These are phyloP conservation scores for Raja brachyura DNA, from an alignment of 2,113 vertebrate genomes.

Conservation along the genomic window DNA sequence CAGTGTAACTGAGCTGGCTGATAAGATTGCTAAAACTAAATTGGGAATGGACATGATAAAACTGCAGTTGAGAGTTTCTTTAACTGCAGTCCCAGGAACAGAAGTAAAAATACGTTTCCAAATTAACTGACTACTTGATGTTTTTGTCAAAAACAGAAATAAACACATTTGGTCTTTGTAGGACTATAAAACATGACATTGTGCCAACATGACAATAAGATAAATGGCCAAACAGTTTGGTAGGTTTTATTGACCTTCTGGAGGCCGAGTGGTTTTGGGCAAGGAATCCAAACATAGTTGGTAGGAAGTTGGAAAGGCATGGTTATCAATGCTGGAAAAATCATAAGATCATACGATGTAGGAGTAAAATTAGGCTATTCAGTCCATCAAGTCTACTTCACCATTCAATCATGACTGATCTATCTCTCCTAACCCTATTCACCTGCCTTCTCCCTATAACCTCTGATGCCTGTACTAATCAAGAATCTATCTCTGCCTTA, in stretches of 20 bases:
- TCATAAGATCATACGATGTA: no score
- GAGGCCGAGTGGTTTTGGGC: neutral
- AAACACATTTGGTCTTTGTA: neutral
- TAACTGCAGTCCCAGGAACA: neutral
- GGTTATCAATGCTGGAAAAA: neutral
- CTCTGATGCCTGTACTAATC: no score
- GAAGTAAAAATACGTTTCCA: neutral
- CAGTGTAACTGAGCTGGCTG: conserved; percentile 53
- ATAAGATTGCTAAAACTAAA: conserved; percentile 55
- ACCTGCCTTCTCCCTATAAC: no score
- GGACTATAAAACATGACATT: neutral
- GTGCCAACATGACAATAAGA: neutral
- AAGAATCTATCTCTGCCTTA: no score
- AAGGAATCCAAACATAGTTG: neutral
- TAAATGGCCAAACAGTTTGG: neutral
- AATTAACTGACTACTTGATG: neutral
- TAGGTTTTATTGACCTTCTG: no score
- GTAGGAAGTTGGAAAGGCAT: neutral
- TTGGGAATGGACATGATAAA: conserved; percentile 42
- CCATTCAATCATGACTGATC: no score
- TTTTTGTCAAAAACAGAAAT: neutral
- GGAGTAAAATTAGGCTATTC: no score
- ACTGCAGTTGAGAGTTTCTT: neutral
- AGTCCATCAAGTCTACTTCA: no score
- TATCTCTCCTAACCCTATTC: no score